These are phyloP conservation scores for Scomber japonicus DNA, from an alignment of 2,113 vertebrate genomes.

Conservation along the genomic window DNA sequence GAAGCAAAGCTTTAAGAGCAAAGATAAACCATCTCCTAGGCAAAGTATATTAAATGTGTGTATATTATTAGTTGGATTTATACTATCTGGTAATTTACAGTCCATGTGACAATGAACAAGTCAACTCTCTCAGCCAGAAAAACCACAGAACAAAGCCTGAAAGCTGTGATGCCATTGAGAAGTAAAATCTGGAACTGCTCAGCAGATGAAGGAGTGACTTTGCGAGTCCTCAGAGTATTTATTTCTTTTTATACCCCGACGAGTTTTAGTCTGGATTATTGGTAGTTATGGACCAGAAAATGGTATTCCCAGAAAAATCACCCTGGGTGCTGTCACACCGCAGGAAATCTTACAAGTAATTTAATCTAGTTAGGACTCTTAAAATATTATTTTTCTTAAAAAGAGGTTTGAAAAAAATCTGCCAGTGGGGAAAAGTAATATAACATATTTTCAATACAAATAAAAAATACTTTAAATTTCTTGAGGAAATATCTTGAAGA, in stretches of 20 bases:
- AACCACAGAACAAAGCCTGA: conserved; percentile 46
- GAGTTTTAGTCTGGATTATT: conserved; percentile 75
- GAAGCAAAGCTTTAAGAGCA: background rate
- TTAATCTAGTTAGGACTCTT: conserved; percentile 69
- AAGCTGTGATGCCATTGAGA: conserved; percentile 52
- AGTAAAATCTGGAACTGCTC: conserved; percentile 78
- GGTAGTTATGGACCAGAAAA: conserved; percentile 80
- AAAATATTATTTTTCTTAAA: conserved; percentile 64
- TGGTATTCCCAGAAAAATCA: conserved; percentile 79
- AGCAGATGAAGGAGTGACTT: conserved; percentile 77
- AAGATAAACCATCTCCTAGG: background rate
- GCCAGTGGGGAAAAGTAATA: conserved; percentile 19
- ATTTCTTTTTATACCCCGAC: conserved; percentile 73
- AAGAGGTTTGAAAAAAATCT: conserved; percentile 15
- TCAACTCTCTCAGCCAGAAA: conserved; percentile 25
- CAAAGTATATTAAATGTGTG: background rate
- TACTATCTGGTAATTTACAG: conserved; percentile 34
- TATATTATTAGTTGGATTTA: conserved; percentile 20
- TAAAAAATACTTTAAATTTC: conserved; percentile 22
- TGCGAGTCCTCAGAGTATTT: conserved; percentile 79
- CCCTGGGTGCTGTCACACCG: conserved; percentile 66
- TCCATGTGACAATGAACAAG: conserved; percentile 40
- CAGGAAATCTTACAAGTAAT: conserved; percentile 76
- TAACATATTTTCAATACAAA: background rate
- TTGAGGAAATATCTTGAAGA: background rate